Percentiles rank a stretch among this genome's conserved stretches.
Conservation (phyloP, 1,140 invertebrate genomes). For the Melanaphis sacchari region DNA sequence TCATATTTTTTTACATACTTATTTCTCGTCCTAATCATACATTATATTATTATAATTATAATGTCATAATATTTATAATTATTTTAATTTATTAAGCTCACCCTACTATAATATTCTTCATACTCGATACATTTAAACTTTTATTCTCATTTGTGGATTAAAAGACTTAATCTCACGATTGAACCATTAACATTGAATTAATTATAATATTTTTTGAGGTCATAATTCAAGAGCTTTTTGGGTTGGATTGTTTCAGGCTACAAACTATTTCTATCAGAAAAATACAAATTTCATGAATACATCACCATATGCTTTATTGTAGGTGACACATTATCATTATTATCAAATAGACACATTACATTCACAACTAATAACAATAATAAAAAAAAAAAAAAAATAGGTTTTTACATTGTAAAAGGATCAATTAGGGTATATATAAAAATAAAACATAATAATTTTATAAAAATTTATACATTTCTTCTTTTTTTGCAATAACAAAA, state of each 20-base stretch:
- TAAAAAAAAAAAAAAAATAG: neutral
- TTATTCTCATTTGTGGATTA: neutral
- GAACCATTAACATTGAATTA: neutral
- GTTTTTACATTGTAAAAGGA: slow-evolving; percentile 29
- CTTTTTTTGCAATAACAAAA: slow-evolving; percentile 42
- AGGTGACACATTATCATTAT: too few relatives aligned
- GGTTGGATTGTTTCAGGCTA: neutral
- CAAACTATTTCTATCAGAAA: neutral
- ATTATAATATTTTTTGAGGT: too few relatives aligned
- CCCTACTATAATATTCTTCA: neutral
- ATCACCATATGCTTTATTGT: neutral
- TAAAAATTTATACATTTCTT: slow-evolving; percentile 47
- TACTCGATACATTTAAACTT: neutral
- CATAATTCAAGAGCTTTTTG: neutral
- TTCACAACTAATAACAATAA: slow-evolving; percentile 17
- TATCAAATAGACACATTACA: neutral
- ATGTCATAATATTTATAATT: too few relatives aligned
- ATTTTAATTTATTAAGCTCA: too few relatives aligned
- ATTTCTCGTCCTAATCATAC: too few relatives aligned
- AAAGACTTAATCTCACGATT: neutral
- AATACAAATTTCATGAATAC: neutral
- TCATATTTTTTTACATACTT: too few relatives aligned
- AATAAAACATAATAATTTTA: slow-evolving; percentile 33
- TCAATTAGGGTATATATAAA: slow-evolving; percentile 31
- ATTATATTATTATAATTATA: too few relatives aligned